phyloP scores from a whole-genome alignment of 37 sponge, comb jelly and placozoan species.

The Geodia barretti region DNA sequence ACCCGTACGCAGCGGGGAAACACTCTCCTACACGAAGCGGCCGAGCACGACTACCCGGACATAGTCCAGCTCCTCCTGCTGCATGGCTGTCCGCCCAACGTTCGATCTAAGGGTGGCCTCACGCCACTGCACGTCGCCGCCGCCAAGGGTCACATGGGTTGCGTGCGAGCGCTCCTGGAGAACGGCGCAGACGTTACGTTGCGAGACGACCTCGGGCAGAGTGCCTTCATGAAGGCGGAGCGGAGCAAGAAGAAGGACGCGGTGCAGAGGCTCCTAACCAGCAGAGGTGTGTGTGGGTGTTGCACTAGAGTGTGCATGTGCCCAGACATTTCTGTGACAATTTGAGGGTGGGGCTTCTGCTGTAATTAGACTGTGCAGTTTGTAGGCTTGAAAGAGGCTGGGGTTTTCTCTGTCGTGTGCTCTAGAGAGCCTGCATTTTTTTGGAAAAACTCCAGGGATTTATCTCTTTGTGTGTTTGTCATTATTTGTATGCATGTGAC shows the following conservation, averaged over 20 bases:
- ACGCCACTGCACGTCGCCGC: conserved; percentile 76
- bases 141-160: conserved; percentile 53
- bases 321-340: too few species aligned
- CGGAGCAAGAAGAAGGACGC: conserved; percentile 64
- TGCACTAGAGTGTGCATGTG: not conserved
- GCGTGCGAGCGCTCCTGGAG: conserved; percentile 60
- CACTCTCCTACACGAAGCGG: conserved; percentile 82
- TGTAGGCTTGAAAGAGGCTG: too few species aligned
- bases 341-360: too few species aligned
- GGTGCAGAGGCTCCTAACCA: conserved; percentile 52
- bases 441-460: too few species aligned
- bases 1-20: conserved; percentile 26
- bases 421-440: too few species aligned
- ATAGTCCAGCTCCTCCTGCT: conserved; percentile 67
- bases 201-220: conserved; percentile 55
- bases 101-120: conserved; percentile 40
- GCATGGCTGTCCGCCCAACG: conserved; percentile 57
- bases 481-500: too few species aligned
- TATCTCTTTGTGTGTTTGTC: too few species aligned
- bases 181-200: conserved; percentile 57
- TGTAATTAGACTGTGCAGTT: too few species aligned
- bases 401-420: too few species aligned
- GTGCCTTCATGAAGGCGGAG: conserved; percentile 62
- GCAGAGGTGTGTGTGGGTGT: conserved; percentile 58
- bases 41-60: conserved; percentile 70